A percentile compares a stretch with the other conserved stretches of the same genome.
phyloP scores from a whole-genome alignment of 2,113 vertebrate genomes.

The Dromaius novaehollandiae region DNA sequence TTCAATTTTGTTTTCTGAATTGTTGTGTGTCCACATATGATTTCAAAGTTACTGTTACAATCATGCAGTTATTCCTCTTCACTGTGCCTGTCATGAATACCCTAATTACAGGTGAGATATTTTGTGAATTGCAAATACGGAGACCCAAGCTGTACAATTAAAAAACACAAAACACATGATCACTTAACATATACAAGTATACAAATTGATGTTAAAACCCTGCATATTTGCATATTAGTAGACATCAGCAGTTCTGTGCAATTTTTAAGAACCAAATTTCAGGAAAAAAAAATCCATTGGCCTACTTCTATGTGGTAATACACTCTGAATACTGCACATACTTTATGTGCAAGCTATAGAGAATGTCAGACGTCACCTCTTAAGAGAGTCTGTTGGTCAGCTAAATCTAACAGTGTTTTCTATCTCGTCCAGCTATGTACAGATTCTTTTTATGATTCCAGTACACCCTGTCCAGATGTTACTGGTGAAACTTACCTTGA shows the following conservation, averaged over 20 bases:
- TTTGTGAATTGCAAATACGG: background rate
- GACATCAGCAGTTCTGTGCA: background rate
- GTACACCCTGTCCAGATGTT: background rate
- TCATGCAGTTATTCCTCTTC: background rate
- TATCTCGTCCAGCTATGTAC: background rate
- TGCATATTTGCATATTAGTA: background rate
- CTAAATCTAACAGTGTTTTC: background rate
- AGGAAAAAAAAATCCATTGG: background rate
- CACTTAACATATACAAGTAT: background rate
- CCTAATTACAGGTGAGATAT: background rate
- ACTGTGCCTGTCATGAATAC: accelerated
- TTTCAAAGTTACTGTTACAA: background rate
- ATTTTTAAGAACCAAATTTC: background rate
- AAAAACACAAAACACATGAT: background rate
- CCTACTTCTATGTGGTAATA: background rate
- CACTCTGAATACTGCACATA: background rate
- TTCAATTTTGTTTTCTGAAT: background rate
- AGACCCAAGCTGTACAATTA: background rate
- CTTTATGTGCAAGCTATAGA: background rate
- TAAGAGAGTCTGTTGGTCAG: background rate
- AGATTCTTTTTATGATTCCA: background rate
- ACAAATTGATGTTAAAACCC: background rate
- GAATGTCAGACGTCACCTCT: background rate
- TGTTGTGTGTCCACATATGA: background rate
- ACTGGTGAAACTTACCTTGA: background rate